Evolutionary conservation across 2,888 invertebrate species (phyloP).

Genomic region (Ischnura elegans): DNA sequence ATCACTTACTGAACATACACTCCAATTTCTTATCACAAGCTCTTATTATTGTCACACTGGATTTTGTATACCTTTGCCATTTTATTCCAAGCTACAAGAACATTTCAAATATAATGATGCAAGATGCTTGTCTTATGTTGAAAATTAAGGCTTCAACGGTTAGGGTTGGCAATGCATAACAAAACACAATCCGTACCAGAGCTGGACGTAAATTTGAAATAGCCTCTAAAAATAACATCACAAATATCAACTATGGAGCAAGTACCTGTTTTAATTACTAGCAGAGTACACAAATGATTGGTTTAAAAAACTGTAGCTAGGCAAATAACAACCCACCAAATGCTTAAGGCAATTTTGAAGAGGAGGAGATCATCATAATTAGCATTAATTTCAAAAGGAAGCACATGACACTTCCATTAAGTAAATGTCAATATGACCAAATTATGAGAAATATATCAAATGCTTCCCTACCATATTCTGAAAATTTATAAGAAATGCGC

Average conservation of each 20-base stretch:
- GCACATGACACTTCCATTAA: no score
- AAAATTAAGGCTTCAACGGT: neutral
- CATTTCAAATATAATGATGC: neutral
- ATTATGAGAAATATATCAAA: no score
- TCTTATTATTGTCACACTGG: conserved; percentile 50
- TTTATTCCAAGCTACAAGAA: neutral
- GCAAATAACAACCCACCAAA: no score
- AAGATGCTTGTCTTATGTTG: neutral
- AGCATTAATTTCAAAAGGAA: no score
- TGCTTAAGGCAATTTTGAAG: no score
- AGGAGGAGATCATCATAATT: no score
- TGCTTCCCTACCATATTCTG: neutral
- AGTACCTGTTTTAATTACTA: no score
- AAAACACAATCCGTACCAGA: neutral
- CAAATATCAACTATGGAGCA: no score
- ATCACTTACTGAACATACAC: conserved; percentile 19
- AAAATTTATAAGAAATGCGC: neutral
- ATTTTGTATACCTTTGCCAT: conserved; percentile 42
- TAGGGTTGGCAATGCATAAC: neutral
- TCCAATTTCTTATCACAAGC: conserved; percentile 59
- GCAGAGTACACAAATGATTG: no score
- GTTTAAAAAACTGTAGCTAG: no score
- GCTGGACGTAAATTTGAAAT: neutral
- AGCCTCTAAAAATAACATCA: no score
- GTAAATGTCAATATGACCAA: no score